Evolutionary conservation across 2,113 vertebrate genomes (phyloP), one percentile per base, ranked within the genome.

Genomic region (Ceuthmochares aereus): DNA sequence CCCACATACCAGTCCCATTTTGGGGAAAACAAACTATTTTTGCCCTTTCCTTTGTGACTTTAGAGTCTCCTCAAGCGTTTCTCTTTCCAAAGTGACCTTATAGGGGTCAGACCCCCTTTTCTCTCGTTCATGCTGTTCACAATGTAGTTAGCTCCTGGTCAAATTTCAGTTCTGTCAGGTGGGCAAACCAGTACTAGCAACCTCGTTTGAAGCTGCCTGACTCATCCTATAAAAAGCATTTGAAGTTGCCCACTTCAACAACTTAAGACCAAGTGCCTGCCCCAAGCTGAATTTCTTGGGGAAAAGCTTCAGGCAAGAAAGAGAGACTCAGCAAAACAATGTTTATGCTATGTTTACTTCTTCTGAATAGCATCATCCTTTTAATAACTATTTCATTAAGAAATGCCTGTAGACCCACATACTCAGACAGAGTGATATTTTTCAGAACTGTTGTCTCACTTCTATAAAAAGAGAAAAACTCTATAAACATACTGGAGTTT

Each of bases 51-150:
- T 63, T 88, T 36, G 37, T 62, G 11, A 37, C 29, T 56, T 84
- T 5, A 27, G 43, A 7, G 29, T 52, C 63, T 58, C 62, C 47
- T 51, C 32, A 40, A 32, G 34, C 4, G 14, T 37, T 79, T 54
- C 25, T 29, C n/a, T 45, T 73, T 64, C 66, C 32, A 14, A 59
- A 17, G 32, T 1, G 15, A 3, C 4, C 18, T 49, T 23, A 34
- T 6, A 37, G 0, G 0, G 26, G 47, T 43, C 40, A 78, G 58
- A 34, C 6, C 16, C 16, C 26, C 49, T 59, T 67, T 12, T 14
- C 18, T 34, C n/a, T 56, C 30, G 14, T 27, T 90, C 40, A 23
- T 7, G 27, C 23, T 6, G 3, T 6, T 45, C n/a, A 19, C 4
- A 5, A 22, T 4, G 32, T 14, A 84, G 45, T 43, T 51, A 64